Conservation (phyloP, 2,888 invertebrate genomes). For the Linyphia triangularis region DNA sequence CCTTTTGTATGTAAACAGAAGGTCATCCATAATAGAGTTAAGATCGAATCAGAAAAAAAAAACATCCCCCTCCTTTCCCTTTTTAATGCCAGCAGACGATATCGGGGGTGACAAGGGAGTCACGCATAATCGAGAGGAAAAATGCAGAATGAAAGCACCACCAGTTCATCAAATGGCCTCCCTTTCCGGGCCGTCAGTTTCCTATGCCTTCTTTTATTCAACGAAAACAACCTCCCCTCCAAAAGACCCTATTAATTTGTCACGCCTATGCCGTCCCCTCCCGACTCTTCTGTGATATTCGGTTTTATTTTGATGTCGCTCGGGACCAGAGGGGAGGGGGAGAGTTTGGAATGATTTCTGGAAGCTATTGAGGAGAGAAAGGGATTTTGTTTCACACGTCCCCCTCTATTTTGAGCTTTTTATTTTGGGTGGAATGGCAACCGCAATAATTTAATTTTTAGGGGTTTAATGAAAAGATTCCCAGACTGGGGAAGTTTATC, state of each 20-base stretch:
- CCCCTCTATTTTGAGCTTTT: not conserved
- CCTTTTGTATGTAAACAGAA: not conserved
- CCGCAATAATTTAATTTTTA: constrained; percentile 27
- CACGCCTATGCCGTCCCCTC: constrained; percentile 57
- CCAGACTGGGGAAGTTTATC: not conserved
- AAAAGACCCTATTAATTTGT: constrained; percentile 69
- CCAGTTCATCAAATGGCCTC: constrained; percentile 66
- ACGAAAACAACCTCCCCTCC: constrained; percentile 16
- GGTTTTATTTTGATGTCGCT: constrained; percentile 29
- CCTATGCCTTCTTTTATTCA: constrained; percentile 35
- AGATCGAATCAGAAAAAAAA: not conserved
- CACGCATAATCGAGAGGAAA: constrained; percentile 48
- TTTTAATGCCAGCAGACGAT: not conserved
- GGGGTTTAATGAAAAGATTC: constrained; percentile 17
- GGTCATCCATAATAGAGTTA: not conserved
- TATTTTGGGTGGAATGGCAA: not conserved
- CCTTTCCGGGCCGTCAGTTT: constrained; percentile 49
- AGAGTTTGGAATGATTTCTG: constrained; percentile 14
- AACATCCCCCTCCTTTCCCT: not conserved
- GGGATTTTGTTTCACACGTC: not conserved
- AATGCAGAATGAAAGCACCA: constrained; percentile 54
- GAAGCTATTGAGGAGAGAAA: not conserved
- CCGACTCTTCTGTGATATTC: not conserved
- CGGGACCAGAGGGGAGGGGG: not conserved
- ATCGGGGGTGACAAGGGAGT: constrained; percentile 8